Conservation (phyloP, 2,113 vertebrate genomes). For the Nycticryphes semicollaris region DNA sequence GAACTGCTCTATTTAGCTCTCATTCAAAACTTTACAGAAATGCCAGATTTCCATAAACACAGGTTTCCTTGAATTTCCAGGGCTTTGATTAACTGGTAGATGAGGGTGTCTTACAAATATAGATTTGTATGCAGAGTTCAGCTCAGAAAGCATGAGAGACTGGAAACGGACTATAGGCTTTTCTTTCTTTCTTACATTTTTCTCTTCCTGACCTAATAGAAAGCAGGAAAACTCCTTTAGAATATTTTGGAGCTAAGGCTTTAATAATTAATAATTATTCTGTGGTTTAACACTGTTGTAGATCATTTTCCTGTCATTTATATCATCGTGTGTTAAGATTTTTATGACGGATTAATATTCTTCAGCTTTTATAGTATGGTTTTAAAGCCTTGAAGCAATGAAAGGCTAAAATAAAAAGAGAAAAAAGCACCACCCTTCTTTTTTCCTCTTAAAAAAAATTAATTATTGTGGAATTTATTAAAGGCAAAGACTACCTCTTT, state of each 20-base stretch:
- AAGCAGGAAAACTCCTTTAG: constrained; percentile 48
- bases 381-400: constrained; percentile 57
- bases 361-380: constrained; percentile 49
- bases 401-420: constrained; percentile 34
- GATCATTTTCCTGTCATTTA: constrained; percentile 60
- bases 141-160: constrained; percentile 41
- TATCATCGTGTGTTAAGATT: constrained; percentile 58
- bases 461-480: constrained; percentile 28
- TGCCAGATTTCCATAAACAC: constrained; percentile 84
- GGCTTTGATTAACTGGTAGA: constrained; percentile 82
- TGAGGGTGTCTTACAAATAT: constrained; percentile 75
- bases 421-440: background rate
- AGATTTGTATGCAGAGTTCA: constrained; percentile 73
- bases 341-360: constrained; percentile 68
- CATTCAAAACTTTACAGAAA: constrained; percentile 84
- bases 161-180: constrained; percentile 45
- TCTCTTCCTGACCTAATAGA: constrained; percentile 61
- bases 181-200: constrained; percentile 60
- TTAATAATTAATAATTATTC: constrained; percentile 70
- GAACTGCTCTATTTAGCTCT: constrained; percentile 85
- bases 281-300: constrained; percentile 56
- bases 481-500: constrained; percentile 25
- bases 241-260: constrained; percentile 35
- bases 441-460: background rate
- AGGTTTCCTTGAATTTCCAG: constrained; percentile 83